Conservation (phyloP, 2,113 vertebrate species). For the Ammodytes dubius region DNA sequence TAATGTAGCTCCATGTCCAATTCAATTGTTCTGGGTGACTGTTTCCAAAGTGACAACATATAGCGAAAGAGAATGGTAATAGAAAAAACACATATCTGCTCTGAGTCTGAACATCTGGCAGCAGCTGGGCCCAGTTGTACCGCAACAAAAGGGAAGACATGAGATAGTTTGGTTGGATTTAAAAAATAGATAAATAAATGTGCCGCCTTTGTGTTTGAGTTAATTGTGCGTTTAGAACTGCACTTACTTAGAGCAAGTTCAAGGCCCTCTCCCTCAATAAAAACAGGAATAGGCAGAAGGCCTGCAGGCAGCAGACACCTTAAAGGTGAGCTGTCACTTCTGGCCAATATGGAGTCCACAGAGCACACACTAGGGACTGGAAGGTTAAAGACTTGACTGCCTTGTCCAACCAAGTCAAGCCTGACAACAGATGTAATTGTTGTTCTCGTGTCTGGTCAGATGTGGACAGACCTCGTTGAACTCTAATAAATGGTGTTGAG, state of each 20-base stretch:
- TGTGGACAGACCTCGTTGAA: not conserved
- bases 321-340: too few species aligned
- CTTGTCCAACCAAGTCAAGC: not conserved
- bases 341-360: not conserved
- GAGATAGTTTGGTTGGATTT: not conserved
- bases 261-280: too few species aligned
- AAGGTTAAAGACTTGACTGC: not conserved
- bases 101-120: not conserved
- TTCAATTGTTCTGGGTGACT: constrained; percentile 5
- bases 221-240: too few species aligned
- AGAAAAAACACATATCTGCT: not conserved
- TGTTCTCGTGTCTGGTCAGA: not conserved
- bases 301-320: too few species aligned
- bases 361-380: not conserved
- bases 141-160: not conserved
- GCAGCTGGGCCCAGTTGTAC: not conserved
- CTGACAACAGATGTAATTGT: not conserved
- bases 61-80: not conserved
- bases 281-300: too few species aligned
- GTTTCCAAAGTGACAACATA: not conserved
- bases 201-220: too few species aligned
- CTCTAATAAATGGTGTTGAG: not conserved
- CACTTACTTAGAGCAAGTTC: not conserved
- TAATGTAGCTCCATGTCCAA: not conserved
- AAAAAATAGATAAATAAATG: too few species aligned